Base-by-base conservation (phyloP, 2,797 vertebrate genomes). In the Sebastes alutus region DNA sequence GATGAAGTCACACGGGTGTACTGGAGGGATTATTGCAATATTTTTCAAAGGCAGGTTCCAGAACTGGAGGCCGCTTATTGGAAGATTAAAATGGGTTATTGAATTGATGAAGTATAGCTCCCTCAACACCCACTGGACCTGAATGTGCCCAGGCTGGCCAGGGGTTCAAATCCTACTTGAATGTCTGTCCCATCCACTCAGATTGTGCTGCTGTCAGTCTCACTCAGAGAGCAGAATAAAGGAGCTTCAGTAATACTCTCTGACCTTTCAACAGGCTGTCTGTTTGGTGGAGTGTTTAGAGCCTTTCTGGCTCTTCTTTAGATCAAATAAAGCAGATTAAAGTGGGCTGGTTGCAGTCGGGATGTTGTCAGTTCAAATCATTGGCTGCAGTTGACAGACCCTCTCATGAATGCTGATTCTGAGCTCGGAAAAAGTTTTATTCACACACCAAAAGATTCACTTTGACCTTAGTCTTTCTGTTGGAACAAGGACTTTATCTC, bases 41-140 rank as follows among this genome's bases (percentile, higher is more conserved):
- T 78, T 66, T 70, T 78, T 75, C 73, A 49, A 35, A 63, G 60
- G 18, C 4, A 1, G 16, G 20, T 58, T 62, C 30, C 13, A 61
- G 63, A n/a, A 64, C 62, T 65, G 14, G 7, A 30, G 27, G 65
- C 62, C 1, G 2, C 18, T 54, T 56, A 54, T 49, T 59, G 23
- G 33, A 71, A 77, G 67, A 83, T 73, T 73, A 70, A 73, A 76
- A 78, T 46, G 20, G 46, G 22, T 78, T 76, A 81, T 86, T 64
- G 69, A 67, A 56, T 81, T 72, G 63, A 81, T 83, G 11, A 76
- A 66, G 55, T 46, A 33, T 13, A 32, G 30, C 54, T 33, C 32
- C 63, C 61, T 63, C 23, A 35, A 4, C 72, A 22, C 46, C 55
- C 30, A 16, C 20, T 61, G 23, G 30, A 6, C 10, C 60, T 30